phyloP scores from a whole-genome alignment of 2,797 vertebrate species.

The Clamator glandarius region DNA sequence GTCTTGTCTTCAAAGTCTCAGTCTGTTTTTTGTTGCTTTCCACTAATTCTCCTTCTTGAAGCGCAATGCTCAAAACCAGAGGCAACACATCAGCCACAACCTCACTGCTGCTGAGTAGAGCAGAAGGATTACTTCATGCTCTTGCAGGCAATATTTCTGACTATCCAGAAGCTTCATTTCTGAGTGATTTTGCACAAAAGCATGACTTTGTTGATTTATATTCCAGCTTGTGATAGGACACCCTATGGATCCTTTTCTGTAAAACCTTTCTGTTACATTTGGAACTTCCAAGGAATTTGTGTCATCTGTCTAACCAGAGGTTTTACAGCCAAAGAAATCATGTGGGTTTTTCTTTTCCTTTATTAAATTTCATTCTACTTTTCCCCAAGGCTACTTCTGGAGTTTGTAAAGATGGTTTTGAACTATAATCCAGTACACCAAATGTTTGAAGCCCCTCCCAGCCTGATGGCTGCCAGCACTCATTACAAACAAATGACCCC shows the following conservation, averaged over 20 bases:
- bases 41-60: neutral
- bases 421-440: neutral
- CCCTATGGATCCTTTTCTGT: neutral
- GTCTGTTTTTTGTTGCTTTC: neutral
- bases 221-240: neutral
- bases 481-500: neutral
- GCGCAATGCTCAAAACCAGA: neutral
- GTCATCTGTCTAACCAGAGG: neutral
- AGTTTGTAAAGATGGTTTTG: constrained; percentile 8
- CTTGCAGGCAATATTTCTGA: neutral
- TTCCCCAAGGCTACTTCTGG: neutral
- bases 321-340: neutral
- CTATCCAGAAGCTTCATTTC: neutral
- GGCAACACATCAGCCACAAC: neutral
- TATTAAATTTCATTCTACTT: neutral
- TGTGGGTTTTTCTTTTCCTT: neutral
- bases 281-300: neutral
- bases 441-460: neutral
- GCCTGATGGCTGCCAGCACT: neutral
- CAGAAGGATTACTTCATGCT: neutral
- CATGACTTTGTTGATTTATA: neutral
- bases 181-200: neutral
- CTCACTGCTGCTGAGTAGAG: neutral
- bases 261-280: neutral
- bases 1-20: neutral